Percentiles rank a stretch among this genome's conserved stretches.
Conservation (phyloP, 37 sponge, comb jelly and placozoan species). For the Beroe forskalii region DNA sequence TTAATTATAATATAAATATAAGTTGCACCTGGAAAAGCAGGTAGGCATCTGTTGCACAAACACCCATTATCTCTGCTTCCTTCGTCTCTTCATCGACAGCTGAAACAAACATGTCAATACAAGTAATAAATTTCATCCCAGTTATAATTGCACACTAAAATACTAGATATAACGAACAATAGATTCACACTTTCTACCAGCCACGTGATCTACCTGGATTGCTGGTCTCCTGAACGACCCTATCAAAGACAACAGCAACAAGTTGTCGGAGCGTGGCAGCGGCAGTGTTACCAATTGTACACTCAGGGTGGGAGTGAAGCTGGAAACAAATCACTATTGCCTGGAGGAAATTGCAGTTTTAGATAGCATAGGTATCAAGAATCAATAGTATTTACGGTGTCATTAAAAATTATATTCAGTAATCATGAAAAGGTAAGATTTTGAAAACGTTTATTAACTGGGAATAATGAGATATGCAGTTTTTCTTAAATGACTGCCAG, state of each 20-base stretch:
- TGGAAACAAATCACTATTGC: slow-evolving; percentile 74
- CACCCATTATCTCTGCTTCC: slow-evolving; percentile 62
- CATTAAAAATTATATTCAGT: too few species aligned
- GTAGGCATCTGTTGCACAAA: slow-evolving; percentile 80
- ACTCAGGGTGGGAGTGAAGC: slow-evolving; percentile 69
- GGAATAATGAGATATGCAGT: too few species aligned
- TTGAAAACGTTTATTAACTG: not conserved
- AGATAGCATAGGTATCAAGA: too few species aligned
- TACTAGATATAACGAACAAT: too few species aligned
- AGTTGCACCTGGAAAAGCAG: slow-evolving; percentile 85
- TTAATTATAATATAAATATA: too few species aligned
- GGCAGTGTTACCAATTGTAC: slow-evolving; percentile 76
- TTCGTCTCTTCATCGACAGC: too few species aligned
- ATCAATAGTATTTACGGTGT: too few species aligned
- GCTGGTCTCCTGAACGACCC: slow-evolving; percentile 39
- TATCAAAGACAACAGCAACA: slow-evolving; percentile 80
- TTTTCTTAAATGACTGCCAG: too few species aligned
- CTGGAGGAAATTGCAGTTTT: slow-evolving; percentile 57
- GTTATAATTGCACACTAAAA: too few species aligned
- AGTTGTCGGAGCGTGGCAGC: slow-evolving; percentile 84
- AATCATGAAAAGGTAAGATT: too few species aligned
- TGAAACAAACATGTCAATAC: too few species aligned
- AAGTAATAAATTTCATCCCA: not conserved
- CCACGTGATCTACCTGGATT: not conserved
- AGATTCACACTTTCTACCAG: too few species aligned